These are phyloP conservation scores for Orestias chungarensis DNA, from an alignment of 2,797 vertebrate species.

Conservation along the genomic window DNA sequence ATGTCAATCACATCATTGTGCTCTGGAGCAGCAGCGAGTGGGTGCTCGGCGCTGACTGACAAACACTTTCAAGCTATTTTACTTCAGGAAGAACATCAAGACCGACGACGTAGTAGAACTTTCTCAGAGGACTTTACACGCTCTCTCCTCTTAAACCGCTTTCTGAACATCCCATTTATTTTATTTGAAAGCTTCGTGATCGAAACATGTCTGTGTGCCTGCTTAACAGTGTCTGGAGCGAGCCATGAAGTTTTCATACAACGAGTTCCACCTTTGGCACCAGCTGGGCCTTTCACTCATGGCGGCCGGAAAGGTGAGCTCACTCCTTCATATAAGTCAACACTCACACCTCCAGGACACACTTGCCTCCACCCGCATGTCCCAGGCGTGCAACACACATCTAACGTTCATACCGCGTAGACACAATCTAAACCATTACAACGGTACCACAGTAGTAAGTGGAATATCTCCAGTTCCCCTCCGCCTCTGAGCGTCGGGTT, in stretches of 20 bases:
- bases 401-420: background rate
- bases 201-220: constrained; percentile 17
- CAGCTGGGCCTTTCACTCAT: constrained; percentile 97
- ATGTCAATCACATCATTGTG: constrained; percentile 63
- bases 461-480: constrained; percentile 10
- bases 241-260: constrained; percentile 96
- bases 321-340: constrained; percentile 50
- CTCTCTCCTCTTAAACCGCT: background rate
- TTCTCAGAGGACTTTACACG: background rate
- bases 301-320: constrained; percentile 94
- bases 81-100: background rate
- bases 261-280: constrained; percentile 98
- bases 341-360: constrained; percentile 38
- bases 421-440: background rate
- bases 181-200: background rate
- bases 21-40: constrained; percentile 36
- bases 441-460: background rate
- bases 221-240: constrained; percentile 91
- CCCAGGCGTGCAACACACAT: constrained; percentile 4
- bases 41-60: constrained; percentile 53
- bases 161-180: background rate
- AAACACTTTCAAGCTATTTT: constrained; percentile 25
- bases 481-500: background rate
- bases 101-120: background rate
- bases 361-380: constrained; percentile 23